Evolutionary conservation across 2,797 vertebrate genomes (phyloP).

Genomic region (Sarcophilus harrisii): DNA sequence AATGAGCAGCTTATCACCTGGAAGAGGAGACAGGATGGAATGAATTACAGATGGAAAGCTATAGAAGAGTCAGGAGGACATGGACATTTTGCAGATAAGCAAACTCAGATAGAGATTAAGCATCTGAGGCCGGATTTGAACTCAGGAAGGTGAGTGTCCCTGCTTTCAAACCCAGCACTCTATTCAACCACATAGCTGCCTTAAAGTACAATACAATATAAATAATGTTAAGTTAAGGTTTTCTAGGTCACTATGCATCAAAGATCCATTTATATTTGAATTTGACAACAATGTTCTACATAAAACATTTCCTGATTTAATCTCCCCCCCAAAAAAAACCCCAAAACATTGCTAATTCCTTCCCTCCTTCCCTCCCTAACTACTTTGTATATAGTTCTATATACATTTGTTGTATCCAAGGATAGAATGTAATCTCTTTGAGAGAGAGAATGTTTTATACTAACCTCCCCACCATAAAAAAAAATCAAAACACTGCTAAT

Average conservation of each 20-base stretch:
- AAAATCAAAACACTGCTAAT: neutral
- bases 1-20: neutral
- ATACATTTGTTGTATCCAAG: neutral
- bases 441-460: neutral
- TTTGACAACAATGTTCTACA: neutral
- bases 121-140: neutral
- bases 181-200: neutral
- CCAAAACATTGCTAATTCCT: neutral
- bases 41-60: neutral
- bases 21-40: neutral
- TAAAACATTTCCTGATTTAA: neutral
- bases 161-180: neutral
- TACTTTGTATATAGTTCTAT: neutral
- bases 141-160: neutral
- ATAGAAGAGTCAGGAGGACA: neutral
- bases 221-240: neutral
- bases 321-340: neutral
- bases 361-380: neutral
- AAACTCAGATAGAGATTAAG: neutral
- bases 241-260: neutral
- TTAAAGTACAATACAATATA: neutral
- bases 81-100: neutral
- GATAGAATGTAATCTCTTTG: neutral
- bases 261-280: neutral
- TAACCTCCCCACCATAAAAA: neutral